Evolutionary conservation across 2,888 invertebrate genomes (phyloP), one percentile per base, ranked within the genome.

Genomic region (Tiphia femorata): DNA sequence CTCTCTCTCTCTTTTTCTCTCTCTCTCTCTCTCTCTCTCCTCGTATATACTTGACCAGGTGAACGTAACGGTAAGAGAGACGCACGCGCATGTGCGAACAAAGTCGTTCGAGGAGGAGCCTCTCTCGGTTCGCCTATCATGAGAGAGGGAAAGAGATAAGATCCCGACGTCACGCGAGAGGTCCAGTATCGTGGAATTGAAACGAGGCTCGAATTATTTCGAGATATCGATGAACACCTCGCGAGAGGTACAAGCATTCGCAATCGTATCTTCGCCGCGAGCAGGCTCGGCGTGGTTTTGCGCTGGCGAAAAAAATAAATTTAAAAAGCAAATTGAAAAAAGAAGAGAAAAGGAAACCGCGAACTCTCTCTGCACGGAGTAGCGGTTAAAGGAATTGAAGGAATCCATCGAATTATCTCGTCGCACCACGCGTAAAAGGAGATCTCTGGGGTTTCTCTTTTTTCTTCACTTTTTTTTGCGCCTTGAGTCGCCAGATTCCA

Each of bases 1-100:
- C 23, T 17, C 37, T 51, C 52, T 30, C 50, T 35, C 41, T 27
- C 20, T 20, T 61, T 48, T 20, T 38, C 44, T 57, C 30, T 44
- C 40, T 35, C 21, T 27, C 37, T 20, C n/a, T 44, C 20, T 20
- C 58, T 48, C 19, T 38, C 44, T 57, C 30, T 44, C 40, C 25
- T 20, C 37, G 27, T 20, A 6, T 44, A 12, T 7, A 25, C 23
- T 4, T 42, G 12, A 19, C 38, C 19, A 38, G 38, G 20, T 19
- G 20, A 38, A 38, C 38, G 19, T 38, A 23, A 38, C 33, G 33
- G 33, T 33, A 33, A 14, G 33, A 33, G 33, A n/a, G n/a, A n/a
- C n/a, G n/a, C n/a, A n/a, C n/a, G n/a, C n/a, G n/a, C n/a, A n/a
- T n/a, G n/a, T n/a, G n/a, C n/a, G n/a, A n/a, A n/a, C n/a, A n/a